Evolutionary conservation across 2,888 invertebrate genomes (phyloP), one percentile per base, ranked within the genome.

Genomic region (Lasioglossum figueresi): DNA sequence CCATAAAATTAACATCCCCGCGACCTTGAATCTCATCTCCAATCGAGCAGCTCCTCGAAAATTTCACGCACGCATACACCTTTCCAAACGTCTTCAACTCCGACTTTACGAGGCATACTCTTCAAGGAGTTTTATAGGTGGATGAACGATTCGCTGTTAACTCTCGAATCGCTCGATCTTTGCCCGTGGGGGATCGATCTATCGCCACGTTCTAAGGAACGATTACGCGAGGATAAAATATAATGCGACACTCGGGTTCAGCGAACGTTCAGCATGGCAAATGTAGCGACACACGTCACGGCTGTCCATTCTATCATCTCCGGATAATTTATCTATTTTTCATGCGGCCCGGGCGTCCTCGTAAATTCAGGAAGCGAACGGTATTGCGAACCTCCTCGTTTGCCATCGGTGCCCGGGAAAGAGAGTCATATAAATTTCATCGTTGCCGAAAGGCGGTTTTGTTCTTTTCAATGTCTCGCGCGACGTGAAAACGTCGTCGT

Each of bases 361-460:
- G 59, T 59, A 59, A 59, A 59, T 59, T 59, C 59, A 16, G 4
- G 5, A 27, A 27, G 14, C 59, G 27, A 59, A 59, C 59, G 59
- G 27, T 31, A 19, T 19, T 34, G 34, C 19, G 19, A 34, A 34
- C 2, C 27, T 23, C 66, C 19, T 6, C 2, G 19, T 16, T 3
- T 8, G 66, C 16, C 66, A 16, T 16, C 8, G 66, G 27, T 23
- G 23, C 52, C 52, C 10, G 23, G 3, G n/a, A 52, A 52, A 10
- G 27, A 16, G 23, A 59, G 63, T 34, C 63, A 63, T 63, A 63
- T 16, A 63, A 63, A 63, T 63, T 63, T 63, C 31, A 63, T 63
- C 63, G 63, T 63, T 27, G 31, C 31, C 31, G 63, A 63, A 63
- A 34, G 16, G 6, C 31, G 31, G 63, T 63, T 63, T 63, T 31